Evolutionary conservation across 2,113 vertebrate species (phyloP).

Genomic region (Phalacrocorax aristotelis): DNA sequence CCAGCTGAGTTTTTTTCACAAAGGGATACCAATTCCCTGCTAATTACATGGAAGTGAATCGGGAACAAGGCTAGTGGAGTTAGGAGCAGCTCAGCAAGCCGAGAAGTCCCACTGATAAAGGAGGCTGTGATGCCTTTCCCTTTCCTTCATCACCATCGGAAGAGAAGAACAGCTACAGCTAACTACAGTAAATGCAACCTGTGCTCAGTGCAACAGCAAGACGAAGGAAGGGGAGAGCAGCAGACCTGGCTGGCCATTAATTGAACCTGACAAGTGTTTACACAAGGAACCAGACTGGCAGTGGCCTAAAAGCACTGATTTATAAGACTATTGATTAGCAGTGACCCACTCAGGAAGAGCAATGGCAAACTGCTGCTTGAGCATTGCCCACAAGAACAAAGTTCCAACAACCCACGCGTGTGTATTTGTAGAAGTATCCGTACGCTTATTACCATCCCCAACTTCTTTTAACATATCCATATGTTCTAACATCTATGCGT

Average conservation of each 20-base stretch:
- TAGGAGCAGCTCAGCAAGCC: background rate
- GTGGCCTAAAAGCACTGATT: constrained; percentile 7
- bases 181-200: background rate
- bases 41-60: background rate
- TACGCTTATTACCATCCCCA: background rate
- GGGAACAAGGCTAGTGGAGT: background rate
- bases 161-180: background rate
- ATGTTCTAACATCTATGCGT: background rate
- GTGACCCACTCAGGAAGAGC: background rate
- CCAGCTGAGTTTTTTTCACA: background rate
- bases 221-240: background rate
- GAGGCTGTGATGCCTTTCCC: background rate
- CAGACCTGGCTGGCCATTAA: background rate
- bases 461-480: background rate
- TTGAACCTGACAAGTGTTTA: background rate
- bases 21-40: background rate
- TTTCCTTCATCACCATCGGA: background rate
- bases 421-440: background rate
- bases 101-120: background rate
- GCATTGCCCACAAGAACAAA: background rate
- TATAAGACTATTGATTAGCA: constrained; percentile 30
- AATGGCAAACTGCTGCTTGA: constrained; percentile 11
- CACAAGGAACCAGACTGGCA: background rate
- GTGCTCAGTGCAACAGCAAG: background rate
- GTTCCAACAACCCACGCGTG: background rate